These are phyloP conservation scores for Ennomos erosarius DNA, from an alignment of 2,888 invertebrate genomes.

Conservation along the genomic window DNA sequence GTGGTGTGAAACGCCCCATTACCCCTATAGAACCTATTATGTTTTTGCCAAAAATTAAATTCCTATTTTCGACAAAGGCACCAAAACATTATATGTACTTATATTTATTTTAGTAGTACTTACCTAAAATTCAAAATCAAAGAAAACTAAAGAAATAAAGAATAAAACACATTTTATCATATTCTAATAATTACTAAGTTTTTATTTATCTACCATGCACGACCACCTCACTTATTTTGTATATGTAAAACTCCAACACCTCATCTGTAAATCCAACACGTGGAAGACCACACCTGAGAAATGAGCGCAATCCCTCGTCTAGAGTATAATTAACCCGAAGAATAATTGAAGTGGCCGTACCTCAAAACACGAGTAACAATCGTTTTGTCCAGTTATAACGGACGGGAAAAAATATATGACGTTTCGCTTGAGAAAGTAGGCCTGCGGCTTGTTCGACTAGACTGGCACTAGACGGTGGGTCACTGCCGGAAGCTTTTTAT, in stretches of 20 bases:
- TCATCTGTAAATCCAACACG: constrained; percentile 12
- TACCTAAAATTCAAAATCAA: too few relatives aligned
- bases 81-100: too few relatives aligned
- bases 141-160: too few relatives aligned
- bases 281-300: constrained; percentile 47
- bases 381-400: constrained; percentile 68
- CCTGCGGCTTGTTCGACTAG: constrained; percentile 74
- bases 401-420: constrained; percentile 67
- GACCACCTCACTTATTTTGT: too few relatives aligned
- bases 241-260: neutral
- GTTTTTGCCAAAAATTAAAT: too few relatives aligned
- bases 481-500: constrained; percentile 29
- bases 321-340: constrained; percentile 59
- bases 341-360: constrained; percentile 67
- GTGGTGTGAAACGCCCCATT: too few relatives aligned
- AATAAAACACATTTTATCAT: too few relatives aligned
- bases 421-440: constrained; percentile 74
- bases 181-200: too few relatives aligned
- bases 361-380: constrained; percentile 60
- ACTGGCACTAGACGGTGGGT: constrained; percentile 69
- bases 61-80: too few relatives aligned
- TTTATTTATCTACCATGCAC: too few relatives aligned
- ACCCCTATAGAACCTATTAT: too few relatives aligned
- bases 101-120: too few relatives aligned
- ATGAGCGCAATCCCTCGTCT: constrained; percentile 50